A percentile compares a stretch with the other conserved stretches of the same genome.
Conservation (phyloP, 2,797 vertebrate species). For the Accipiter superciliosus region DNA sequence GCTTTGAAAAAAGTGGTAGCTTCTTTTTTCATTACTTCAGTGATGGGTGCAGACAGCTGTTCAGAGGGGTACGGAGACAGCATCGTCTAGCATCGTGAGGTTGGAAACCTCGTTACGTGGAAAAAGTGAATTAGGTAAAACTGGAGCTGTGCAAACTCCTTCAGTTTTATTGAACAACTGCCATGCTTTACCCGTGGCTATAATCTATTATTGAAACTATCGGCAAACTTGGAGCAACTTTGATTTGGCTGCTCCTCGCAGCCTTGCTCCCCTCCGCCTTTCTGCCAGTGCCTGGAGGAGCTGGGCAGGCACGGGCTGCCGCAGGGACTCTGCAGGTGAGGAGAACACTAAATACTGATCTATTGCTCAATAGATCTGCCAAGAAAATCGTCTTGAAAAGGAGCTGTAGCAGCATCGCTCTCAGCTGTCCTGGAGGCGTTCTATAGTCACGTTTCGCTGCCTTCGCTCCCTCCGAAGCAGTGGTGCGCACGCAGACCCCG, state of each 20-base stretch:
- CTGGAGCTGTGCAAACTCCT: not conserved
- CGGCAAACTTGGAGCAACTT: not conserved
- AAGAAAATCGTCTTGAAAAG: not conserved
- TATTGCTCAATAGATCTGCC: not conserved
- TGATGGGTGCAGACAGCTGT: not conserved
- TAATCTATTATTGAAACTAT: not conserved
- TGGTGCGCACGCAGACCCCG: fast-evolving
- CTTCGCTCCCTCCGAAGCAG: not conserved
- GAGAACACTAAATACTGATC: not conserved
- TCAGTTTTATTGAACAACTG: not conserved
- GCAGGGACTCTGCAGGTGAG: not conserved
- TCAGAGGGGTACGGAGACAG: not conserved
- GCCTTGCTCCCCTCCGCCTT: not conserved
- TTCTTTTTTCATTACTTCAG: not conserved
- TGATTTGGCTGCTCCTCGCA: not conserved
- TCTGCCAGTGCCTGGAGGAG: not conserved
- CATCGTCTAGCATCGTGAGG: fast-evolving
- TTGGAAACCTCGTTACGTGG: not conserved
- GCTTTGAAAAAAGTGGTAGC: not conserved
- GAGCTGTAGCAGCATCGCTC: not conserved
- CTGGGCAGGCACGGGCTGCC: not conserved
- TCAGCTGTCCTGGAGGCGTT: not conserved
- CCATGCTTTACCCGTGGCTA: not conserved
- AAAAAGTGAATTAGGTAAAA: not conserved
- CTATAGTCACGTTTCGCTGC: fast-evolving